phyloP scores from a whole-genome alignment of 2,888 invertebrate genomes.

The Drosophila bunnanda region DNA sequence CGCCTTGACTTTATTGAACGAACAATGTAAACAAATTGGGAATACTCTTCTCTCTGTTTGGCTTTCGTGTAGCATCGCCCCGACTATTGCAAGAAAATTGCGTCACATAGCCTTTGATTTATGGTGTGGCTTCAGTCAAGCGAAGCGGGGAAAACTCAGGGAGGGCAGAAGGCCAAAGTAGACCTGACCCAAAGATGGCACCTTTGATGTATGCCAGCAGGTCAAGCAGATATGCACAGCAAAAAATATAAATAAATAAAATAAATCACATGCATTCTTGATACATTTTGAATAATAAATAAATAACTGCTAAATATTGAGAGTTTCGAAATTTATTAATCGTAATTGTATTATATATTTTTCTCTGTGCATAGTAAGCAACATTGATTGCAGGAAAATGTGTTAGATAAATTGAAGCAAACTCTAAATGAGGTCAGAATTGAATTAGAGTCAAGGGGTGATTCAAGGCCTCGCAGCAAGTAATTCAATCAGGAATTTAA shows the following conservation, averaged over 20 bases:
- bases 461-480: slow-evolving; percentile 18
- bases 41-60: slow-evolving; percentile 22
- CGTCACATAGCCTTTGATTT: slow-evolving; percentile 67
- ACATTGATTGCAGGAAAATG: slow-evolving; percentile 27
- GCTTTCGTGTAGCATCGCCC: slow-evolving; percentile 39
- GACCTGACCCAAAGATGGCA: slow-evolving; percentile 28
- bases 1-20: slow-evolving; percentile 52
- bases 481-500: slow-evolving; percentile 29
- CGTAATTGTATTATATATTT: not conserved
- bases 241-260: not conserved
- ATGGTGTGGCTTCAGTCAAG: slow-evolving; percentile 50
- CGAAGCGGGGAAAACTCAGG: slow-evolving; percentile 30
- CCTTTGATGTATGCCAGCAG: slow-evolving; percentile 27
- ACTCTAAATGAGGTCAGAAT: slow-evolving; percentile 44
- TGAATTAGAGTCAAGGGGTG: slow-evolving; percentile 35
- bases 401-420: slow-evolving; percentile 31
- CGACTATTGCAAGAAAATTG: slow-evolving; percentile 44
- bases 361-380: slow-evolving; percentile 5
- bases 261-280: fast-evolving
- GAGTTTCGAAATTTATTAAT: not conserved
- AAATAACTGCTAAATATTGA: no score
- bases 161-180: not conserved
- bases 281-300: not conserved
- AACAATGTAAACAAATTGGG: slow-evolving; percentile 47
- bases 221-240: slow-evolving; percentile 11